Percentiles rank a stretch among this genome's conserved stretches.
Evolutionary conservation across 2,113 vertebrate genomes (phyloP).

Genomic region (Cyanocitta stelleri): DNA sequence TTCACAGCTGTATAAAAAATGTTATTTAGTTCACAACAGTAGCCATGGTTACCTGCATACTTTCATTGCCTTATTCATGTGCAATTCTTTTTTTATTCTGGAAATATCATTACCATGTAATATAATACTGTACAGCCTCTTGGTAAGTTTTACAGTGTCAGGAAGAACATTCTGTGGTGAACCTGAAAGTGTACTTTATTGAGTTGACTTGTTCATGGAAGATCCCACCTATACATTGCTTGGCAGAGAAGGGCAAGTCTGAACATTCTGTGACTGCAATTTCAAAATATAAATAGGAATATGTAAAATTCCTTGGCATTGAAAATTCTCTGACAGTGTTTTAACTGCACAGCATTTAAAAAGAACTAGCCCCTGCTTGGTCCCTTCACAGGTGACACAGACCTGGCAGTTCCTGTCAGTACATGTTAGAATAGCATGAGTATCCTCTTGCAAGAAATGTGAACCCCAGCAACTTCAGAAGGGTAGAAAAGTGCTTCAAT

Average conservation of each 20-base stretch:
- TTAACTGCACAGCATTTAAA: background rate
- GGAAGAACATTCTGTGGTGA: slow-evolving; percentile 28
- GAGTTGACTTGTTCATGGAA: slow-evolving; percentile 1
- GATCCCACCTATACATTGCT: slow-evolving; percentile 20
- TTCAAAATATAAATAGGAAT: slow-evolving; percentile 11
- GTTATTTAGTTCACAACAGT: slow-evolving; percentile 75
- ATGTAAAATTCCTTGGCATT: slow-evolving; percentile 6
- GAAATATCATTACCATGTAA: slow-evolving; percentile 74
- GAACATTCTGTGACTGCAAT: background rate
- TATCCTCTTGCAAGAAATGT: background rate
- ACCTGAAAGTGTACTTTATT: background rate
- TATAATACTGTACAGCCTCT: slow-evolving; percentile 44
- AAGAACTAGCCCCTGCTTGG: background rate
- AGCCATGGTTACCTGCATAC: slow-evolving; percentile 78
- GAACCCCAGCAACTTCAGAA: background rate
- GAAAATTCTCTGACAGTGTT: background rate
- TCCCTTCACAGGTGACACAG: slow-evolving; percentile 13
- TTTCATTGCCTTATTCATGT: slow-evolving; percentile 73
- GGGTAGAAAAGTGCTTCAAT: background rate
- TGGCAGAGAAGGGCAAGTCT: slow-evolving; percentile 15
- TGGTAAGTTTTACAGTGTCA: slow-evolving; percentile 14
- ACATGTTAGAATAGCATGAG: background rate
- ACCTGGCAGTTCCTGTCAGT: background rate
- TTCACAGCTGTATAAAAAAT: slow-evolving; percentile 74
- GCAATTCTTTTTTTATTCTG: slow-evolving; percentile 67